phyloP scores from a whole-genome alignment of 2,888 invertebrate species.

The Hyposoter dolosus region DNA sequence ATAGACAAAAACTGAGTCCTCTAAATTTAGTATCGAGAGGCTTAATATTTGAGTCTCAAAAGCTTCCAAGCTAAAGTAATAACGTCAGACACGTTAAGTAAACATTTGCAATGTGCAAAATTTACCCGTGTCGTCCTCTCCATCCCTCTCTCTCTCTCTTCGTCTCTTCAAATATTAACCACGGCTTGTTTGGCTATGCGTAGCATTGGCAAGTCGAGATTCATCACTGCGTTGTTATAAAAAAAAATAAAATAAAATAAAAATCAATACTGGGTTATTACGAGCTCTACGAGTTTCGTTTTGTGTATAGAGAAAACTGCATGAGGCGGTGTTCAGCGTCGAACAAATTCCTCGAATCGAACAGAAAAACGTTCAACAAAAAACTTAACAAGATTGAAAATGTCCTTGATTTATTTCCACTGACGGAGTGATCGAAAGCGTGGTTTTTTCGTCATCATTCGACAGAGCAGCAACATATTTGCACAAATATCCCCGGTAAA shows the following conservation, averaged over 20 bases:
- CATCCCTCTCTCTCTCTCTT: neutral
- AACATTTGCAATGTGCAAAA: constrained; percentile 38
- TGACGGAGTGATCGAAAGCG: neutral
- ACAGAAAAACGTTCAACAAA: neutral
- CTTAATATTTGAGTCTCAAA: neutral
- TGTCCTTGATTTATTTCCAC: neutral
- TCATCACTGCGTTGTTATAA: neutral
- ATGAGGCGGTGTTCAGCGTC: neutral
- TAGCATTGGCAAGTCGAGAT: neutral
- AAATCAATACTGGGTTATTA: neutral
- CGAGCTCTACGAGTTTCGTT: neutral
- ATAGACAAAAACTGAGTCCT: neutral
- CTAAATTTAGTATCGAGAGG: neutral
- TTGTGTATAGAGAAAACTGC: neutral
- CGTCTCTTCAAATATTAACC: constrained; percentile 10
- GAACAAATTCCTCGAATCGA: neutral
- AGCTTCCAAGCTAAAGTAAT: neutral
- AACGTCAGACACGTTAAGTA: constrained; percentile 47
- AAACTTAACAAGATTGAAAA: neutral
- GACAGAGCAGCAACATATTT: neutral
- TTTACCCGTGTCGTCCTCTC: constrained; percentile 3
- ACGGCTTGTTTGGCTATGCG: neutral
- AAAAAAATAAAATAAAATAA: neutral
- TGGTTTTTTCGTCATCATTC: neutral
- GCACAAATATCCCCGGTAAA: neutral